Evolutionary conservation across 2,888 invertebrate genomes (phyloP).

Genomic region (Leucophenga maculata): DNA sequence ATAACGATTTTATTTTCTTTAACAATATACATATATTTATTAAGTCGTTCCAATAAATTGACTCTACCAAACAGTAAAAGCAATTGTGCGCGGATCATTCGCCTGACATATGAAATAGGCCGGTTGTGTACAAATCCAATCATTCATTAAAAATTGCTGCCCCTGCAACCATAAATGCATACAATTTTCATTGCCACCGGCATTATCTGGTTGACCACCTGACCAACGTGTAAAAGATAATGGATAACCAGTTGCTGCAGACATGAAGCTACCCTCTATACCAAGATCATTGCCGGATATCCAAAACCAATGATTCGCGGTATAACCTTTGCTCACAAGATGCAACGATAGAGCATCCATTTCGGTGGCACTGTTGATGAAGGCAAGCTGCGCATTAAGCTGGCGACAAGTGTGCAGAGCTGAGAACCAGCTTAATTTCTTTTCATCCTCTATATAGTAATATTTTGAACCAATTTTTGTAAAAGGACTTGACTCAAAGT

Average conservation of each 20-base stretch:
- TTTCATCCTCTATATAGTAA: constrained; percentile 30
- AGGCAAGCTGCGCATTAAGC: constrained; percentile 39
- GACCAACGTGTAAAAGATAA: constrained; percentile 9
- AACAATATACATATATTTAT: not conserved
- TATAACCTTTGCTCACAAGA: not conserved
- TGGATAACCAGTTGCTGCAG: constrained; percentile 8
- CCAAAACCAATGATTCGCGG: constrained; percentile 16
- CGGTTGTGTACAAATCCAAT: not conserved
- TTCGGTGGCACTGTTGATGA: constrained; percentile 35
- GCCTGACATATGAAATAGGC: constrained; percentile 12
- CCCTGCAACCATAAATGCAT: constrained; percentile 2
- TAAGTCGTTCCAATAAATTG: not conserved
- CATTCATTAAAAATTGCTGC: not conserved
- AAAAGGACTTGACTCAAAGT: constrained; percentile 1
- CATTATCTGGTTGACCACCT: constrained; percentile 6
- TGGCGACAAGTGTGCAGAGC: constrained; percentile 38
- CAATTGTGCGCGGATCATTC: constrained; percentile 13
- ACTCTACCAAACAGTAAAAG: constrained; percentile 8
- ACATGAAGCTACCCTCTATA: not conserved
- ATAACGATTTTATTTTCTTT: not conserved
- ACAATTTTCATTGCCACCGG: constrained; percentile 9
- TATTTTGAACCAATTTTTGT: constrained; percentile 37
- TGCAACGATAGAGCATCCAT: constrained; percentile 36
- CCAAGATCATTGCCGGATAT: constrained; percentile 20
- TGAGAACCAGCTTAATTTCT: constrained; percentile 35